phyloP scores from a whole-genome alignment of 2,113 vertebrate species.

The Pungitius pungitius region DNA sequence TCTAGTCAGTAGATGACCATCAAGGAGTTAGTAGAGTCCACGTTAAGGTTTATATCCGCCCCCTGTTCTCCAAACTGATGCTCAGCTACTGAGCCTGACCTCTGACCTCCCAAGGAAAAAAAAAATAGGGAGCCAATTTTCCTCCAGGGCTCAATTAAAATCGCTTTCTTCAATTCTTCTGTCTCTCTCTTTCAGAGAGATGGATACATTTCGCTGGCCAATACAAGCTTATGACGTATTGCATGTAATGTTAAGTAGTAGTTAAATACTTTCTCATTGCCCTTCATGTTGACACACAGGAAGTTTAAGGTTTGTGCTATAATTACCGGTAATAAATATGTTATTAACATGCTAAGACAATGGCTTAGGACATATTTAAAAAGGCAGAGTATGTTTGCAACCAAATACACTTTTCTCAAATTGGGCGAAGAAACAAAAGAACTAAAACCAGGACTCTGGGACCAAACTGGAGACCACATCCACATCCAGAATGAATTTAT shows the following conservation, averaged over 20 bases:
- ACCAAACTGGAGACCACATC: too few relatives aligned
- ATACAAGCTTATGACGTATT: neutral
- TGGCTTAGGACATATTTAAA: too few relatives aligned
- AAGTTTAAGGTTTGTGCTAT: too few relatives aligned
- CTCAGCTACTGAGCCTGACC: neutral
- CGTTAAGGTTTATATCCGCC: neutral
- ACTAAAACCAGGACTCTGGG: too few relatives aligned
- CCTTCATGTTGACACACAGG: too few relatives aligned
- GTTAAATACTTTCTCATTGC: too few relatives aligned
- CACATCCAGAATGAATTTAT: too few relatives aligned
- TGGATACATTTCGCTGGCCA: neutral
- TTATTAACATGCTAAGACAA: too few relatives aligned
- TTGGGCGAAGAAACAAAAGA: too few relatives aligned
- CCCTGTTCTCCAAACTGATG: neutral
- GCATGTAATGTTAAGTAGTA: neutral
- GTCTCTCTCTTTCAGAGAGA: neutral
- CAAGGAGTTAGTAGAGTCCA: neutral
- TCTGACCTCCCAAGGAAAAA: neutral
- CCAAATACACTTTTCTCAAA: too few relatives aligned
- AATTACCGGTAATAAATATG: too few relatives aligned
- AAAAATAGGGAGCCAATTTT: neutral
- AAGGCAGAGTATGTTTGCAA: too few relatives aligned
- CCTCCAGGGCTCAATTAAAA: slow-evolving; percentile 14
- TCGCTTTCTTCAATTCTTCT: neutral
- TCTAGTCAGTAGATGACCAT: neutral